Conservation (phyloP, 2,113 vertebrate species). For the Eonycteris spelaea region DNA sequence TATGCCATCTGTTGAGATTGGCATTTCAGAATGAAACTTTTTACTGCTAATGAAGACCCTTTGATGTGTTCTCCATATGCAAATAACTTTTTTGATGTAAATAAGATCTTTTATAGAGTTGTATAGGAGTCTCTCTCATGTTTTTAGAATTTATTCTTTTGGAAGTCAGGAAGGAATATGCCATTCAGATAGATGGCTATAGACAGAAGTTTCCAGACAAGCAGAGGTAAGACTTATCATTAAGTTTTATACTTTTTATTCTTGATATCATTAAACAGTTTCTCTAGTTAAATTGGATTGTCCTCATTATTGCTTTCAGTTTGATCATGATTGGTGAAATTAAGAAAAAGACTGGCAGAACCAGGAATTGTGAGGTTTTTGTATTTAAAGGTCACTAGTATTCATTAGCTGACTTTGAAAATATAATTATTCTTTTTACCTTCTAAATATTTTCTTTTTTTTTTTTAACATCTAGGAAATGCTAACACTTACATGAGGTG, state of each 20-base stretch:
- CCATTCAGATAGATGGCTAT: not conserved
- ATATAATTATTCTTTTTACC: not conserved
- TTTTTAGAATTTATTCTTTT: slow-evolving; percentile 9
- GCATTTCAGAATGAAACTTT: not conserved
- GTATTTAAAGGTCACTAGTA: not conserved
- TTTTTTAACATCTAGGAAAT: not conserved
- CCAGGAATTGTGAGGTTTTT: not conserved
- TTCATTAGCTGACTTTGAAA: not conserved
- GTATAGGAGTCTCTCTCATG: not conserved
- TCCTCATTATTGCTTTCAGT: not conserved
- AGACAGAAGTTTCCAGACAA: not conserved
- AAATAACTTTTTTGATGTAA: not conserved
- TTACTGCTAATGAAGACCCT: not conserved
- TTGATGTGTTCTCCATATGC: not conserved
- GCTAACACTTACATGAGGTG: not conserved
- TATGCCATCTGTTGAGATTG: not conserved
- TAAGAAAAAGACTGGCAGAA: not conserved
- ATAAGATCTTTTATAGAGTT: not conserved
- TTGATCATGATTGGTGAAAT: slow-evolving; percentile 15
- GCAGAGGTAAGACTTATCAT: not conserved
- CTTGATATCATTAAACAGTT: not conserved
- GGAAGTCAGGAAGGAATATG: not conserved
- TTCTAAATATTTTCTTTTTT: not conserved
- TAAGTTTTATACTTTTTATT: not conserved
- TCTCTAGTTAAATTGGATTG: not conserved